phyloP scores from a whole-genome alignment of 2,888 invertebrate genomes.

The Lithosia quadra region DNA sequence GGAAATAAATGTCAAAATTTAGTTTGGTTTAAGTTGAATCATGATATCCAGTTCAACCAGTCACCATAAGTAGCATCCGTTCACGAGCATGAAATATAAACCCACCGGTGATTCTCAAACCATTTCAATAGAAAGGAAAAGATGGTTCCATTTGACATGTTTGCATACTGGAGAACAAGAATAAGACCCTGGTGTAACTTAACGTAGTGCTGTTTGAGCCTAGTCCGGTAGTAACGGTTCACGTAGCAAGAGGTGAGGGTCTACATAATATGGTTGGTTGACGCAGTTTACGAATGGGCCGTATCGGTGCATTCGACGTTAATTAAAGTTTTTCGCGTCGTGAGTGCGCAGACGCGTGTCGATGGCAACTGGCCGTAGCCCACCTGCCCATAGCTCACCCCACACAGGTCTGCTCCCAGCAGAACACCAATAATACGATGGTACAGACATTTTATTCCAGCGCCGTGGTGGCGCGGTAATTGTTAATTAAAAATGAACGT shows the following conservation, averaged over 20 bases:
- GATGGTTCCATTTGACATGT: background rate
- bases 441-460: background rate
- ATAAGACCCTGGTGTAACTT: background rate
- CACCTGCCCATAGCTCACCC: background rate
- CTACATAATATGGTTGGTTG: conserved; percentile 16
- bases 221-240: background rate
- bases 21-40: too few species aligned
- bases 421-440: conserved; percentile 6
- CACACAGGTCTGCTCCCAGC: background rate
- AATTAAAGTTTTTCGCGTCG: conserved; percentile 50
- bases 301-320: conserved; percentile 48
- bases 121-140: background rate
- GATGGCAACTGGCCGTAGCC: conserved; percentile 38
- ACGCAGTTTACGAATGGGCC: conserved; percentile 26
- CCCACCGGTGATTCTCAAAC: background rate
- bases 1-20: too few species aligned
- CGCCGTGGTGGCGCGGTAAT: background rate
- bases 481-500: conserved; percentile 11
- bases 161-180: background rate
- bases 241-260: background rate
- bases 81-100: too few species aligned
- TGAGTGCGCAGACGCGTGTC: conserved; percentile 26
- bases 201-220: background rate
- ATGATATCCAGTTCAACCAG: too few species aligned
- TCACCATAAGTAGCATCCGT: too few species aligned